Percentiles rank a stretch among this genome's conserved stretches.
Conservation (phyloP, 2,888 invertebrate species). For the Lasioglossum calceatum region DNA sequence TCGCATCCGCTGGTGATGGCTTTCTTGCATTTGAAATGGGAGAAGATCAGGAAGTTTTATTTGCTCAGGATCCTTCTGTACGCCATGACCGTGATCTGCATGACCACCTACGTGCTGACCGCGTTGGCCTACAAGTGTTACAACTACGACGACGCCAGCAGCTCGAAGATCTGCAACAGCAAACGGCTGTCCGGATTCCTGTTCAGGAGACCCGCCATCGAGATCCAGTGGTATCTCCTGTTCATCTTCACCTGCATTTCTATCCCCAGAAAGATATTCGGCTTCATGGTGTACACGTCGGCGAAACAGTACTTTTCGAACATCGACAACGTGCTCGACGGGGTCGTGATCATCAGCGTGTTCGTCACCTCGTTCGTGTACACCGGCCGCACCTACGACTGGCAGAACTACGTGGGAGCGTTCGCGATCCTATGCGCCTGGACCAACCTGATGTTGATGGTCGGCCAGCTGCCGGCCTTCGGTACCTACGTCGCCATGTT, state of each 20-base stretch:
- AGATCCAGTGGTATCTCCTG: constrained; percentile 81
- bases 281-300: constrained; percentile 81
- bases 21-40: constrained; percentile 85
- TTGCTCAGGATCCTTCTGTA: constrained; percentile 80
- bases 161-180: constrained; percentile 78
- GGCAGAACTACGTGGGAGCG: constrained; percentile 84
- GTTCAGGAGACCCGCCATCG: constrained; percentile 78
- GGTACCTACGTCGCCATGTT: constrained; percentile 85
- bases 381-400: constrained; percentile 80
- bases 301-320: constrained; percentile 82
- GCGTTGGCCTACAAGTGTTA: constrained; percentile 82
- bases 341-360: constrained; percentile 80
- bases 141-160: constrained; percentile 74
- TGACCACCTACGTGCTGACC: constrained; percentile 81
- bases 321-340: constrained; percentile 83
- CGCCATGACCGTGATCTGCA: constrained; percentile 80
- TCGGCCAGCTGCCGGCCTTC: constrained; percentile 84
- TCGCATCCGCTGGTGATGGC: constrained; percentile 85
- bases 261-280: constrained; percentile 82
- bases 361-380: constrained; percentile 82
- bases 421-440: constrained; percentile 84
- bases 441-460: constrained; percentile 84
- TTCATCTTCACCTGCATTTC: constrained; percentile 80
- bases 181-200: constrained; percentile 77
- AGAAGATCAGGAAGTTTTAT: constrained; percentile 85